Evolutionary conservation across 2,888 invertebrate genomes (phyloP), one percentile per base, ranked within the genome.

Genomic region (Clostera curtula): DNA sequence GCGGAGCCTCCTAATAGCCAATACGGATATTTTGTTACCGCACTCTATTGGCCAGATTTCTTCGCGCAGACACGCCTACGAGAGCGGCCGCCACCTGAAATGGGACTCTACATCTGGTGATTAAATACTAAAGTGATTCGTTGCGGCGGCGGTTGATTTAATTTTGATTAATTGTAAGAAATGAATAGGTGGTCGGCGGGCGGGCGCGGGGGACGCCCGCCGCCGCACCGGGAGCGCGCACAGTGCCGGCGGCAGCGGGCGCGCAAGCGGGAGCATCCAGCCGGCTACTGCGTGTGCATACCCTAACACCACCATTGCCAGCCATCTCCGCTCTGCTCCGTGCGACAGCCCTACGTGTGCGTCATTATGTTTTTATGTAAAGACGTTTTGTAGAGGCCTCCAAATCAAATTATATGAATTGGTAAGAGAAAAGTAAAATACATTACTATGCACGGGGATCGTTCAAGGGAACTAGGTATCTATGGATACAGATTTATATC

Each of bases 41-140:
- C 75, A 75, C 76, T 82, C 77, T 85, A 88, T 88, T 87, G 88
- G 88, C 86, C 80, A 85, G 82, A 83, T 77, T 75, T 71, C 72
- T 76, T 77, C 73, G 68, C 75, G 64, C 66, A 53, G 71, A 61
- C 72, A 74, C 84, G 83, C 83, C 83, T 62, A 56, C 62, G 60
- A 54, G 48, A 37, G 41, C 32, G 26, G 23, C 31, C 31, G 49
- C 42, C 56, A 50, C 22, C 34, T 41, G 40, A 70, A 66, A 59
- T 52, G 23, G 29, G 36, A 65, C 76, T 74, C 51, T 26, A 14
- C 8, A 16, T 9, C 23, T 26, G 4, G 31, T 14, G 21, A 17
- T 48, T 68, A 73, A 47, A 54, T 33, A 56, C 51, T 36, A 59
- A 46, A 65, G 40, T 70, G 37, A 38, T 19, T 39, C 40, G 56